These are phyloP conservation scores for Onychomys leucogaster DNA, from an alignment of 2,797 vertebrate genomes.

Conservation along the genomic window DNA sequence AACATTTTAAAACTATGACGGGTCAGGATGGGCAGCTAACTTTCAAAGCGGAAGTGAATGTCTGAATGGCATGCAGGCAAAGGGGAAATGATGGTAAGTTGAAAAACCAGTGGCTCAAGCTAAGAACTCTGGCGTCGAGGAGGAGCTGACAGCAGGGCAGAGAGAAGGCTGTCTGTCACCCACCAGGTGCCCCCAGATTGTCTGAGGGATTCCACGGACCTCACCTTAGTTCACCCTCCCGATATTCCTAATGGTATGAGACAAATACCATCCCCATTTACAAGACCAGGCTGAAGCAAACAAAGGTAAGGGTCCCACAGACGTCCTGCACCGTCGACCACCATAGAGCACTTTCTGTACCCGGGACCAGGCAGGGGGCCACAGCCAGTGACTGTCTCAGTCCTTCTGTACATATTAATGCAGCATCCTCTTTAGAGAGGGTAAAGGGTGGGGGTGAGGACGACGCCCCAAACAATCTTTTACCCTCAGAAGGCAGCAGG, in stretches of 20 bases:
- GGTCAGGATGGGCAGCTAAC: not conserved
- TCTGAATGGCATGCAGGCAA: not conserved
- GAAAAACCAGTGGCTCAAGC: conserved; percentile 2
- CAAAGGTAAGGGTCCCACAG: not conserved
- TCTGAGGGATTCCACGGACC: not conserved
- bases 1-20: not conserved
- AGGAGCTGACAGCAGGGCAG: not conserved
- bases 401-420: not conserved
- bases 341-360: not conserved
- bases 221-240: conserved; percentile 13
- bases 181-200: not conserved
- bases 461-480: conserved; percentile 40
- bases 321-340: not conserved
- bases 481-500: not conserved
- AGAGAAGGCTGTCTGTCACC: not conserved
- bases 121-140: not conserved
- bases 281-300: not conserved
- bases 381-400: not conserved
- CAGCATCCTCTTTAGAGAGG: not conserved
- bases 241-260: not conserved
- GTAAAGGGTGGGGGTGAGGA: not conserved
- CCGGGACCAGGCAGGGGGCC: not conserved
- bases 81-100: not conserved
- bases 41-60: not conserved
- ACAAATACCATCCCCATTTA: conserved; percentile 26